A percentile compares a stretch with the other conserved stretches of the same genome.
These are phyloP conservation scores for Dryas iulia DNA, from an alignment of 1,140 invertebrate genomes.

Conservation along the genomic window DNA sequence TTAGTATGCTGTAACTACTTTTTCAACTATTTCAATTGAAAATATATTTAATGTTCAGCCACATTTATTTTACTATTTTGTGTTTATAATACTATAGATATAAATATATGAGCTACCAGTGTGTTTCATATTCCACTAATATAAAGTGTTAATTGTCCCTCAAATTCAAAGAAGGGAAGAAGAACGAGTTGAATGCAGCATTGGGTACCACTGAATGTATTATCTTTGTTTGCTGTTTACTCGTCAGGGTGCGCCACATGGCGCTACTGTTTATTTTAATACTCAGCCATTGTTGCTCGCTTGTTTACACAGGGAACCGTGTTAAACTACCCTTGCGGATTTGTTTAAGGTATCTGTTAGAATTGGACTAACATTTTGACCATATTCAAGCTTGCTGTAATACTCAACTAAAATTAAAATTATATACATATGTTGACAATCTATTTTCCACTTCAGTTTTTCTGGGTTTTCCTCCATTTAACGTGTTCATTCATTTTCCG, in stretches of 20 bases:
- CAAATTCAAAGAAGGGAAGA: constrained; percentile 12
- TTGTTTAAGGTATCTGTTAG: constrained; percentile 52
- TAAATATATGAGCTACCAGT: background rate
- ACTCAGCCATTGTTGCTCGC: constrained; percentile 70
- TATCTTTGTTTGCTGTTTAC: constrained; percentile 64
- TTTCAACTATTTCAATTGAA: too few relatives aligned
- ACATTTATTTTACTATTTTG: too few relatives aligned
- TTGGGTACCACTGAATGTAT: constrained; percentile 61
- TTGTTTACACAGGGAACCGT: constrained; percentile 66
- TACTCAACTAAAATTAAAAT: background rate
- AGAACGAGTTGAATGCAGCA: constrained; percentile 25
- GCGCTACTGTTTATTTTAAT: constrained; percentile 76
- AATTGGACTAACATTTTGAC: constrained; percentile 27
- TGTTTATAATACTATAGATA: too few relatives aligned
- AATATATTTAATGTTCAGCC: too few relatives aligned
- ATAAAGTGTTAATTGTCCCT: background rate
- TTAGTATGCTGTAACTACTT: too few relatives aligned
- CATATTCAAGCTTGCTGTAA: background rate
- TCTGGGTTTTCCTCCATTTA: too few relatives aligned
- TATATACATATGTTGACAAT: too few relatives aligned
- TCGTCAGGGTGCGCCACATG: constrained; percentile 63
- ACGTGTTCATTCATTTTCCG: too few relatives aligned
- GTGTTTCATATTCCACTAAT: too few relatives aligned
- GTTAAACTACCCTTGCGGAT: constrained; percentile 69
- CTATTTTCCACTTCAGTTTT: too few relatives aligned